These are phyloP conservation scores for Ctenomys sociabilis DNA, from an alignment of 2,113 vertebrate species.

Conservation along the genomic window DNA sequence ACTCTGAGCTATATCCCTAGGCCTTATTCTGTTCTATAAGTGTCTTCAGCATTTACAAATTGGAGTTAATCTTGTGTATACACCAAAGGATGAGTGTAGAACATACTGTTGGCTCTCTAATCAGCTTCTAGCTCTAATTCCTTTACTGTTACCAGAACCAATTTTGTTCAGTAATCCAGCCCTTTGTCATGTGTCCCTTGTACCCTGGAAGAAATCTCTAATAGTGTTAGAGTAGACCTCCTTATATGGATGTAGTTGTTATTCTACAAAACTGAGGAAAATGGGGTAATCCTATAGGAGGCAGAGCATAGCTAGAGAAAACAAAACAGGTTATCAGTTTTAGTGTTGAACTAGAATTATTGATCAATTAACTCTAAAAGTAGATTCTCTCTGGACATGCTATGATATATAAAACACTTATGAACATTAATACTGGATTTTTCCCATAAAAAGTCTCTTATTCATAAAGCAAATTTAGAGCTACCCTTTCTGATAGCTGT, in stretches of 20 bases:
- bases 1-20: neutral
- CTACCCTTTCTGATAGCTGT: neutral
- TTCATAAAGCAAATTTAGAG: neutral
- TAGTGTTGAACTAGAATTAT: neutral
- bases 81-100: neutral
- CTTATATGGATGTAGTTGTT: neutral
- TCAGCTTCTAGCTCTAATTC: neutral
- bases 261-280: neutral
- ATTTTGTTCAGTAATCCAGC: neutral
- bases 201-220: neutral
- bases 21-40: neutral
- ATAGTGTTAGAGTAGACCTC: neutral
- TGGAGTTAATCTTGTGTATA: neutral
- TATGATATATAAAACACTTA: neutral
- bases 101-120: neutral
- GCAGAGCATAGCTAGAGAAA: neutral
- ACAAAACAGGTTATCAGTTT: neutral
- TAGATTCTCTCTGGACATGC: neutral
- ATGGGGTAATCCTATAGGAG: neutral
- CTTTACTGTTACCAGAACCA: neutral
- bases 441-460: neutral
- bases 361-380: neutral
- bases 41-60: neutral
- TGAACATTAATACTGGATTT: neutral
- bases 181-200: neutral